These are phyloP conservation scores for Disparrhopalites patrizii DNA, from an alignment of 2,888 invertebrate species.

Conservation along the genomic window DNA sequence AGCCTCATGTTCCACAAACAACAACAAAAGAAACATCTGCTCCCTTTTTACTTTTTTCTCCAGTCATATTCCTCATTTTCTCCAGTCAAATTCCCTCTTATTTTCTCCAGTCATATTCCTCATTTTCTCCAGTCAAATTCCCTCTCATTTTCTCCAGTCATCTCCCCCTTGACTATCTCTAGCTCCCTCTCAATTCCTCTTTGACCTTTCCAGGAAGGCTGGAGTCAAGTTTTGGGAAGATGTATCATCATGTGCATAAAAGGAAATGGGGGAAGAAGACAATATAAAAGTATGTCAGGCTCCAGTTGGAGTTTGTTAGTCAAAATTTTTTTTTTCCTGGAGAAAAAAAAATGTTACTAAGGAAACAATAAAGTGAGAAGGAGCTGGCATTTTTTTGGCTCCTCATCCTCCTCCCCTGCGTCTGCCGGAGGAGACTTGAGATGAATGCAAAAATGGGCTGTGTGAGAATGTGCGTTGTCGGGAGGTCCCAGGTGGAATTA, in stretches of 20 bases:
- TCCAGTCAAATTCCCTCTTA: background rate
- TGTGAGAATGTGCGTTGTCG: too few species aligned
- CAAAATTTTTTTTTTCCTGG: background rate
- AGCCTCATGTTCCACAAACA: too few species aligned
- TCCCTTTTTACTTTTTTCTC: background rate
- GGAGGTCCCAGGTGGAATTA: too few species aligned
- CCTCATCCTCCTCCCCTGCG: background rate
- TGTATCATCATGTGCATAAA: background rate
- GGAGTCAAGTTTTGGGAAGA: background rate
- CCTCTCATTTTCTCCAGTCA: background rate
- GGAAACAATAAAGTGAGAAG: background rate
- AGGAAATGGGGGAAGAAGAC: background rate
- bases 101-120: background rate
- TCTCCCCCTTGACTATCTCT: background rate
- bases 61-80: too few species aligned
- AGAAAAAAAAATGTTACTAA: background rate
- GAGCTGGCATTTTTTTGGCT: background rate
- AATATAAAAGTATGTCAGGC: background rate
- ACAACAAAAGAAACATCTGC: background rate
- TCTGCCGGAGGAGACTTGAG: background rate
- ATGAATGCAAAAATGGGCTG: too few species aligned
- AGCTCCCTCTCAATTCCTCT: background rate
- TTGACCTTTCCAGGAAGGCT: background rate
- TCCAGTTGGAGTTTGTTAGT: background rate
- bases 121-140: too few species aligned